These are phyloP conservation scores for Drosophila dives DNA, from an alignment of 2,888 invertebrate genomes.

Conservation along the genomic window DNA sequence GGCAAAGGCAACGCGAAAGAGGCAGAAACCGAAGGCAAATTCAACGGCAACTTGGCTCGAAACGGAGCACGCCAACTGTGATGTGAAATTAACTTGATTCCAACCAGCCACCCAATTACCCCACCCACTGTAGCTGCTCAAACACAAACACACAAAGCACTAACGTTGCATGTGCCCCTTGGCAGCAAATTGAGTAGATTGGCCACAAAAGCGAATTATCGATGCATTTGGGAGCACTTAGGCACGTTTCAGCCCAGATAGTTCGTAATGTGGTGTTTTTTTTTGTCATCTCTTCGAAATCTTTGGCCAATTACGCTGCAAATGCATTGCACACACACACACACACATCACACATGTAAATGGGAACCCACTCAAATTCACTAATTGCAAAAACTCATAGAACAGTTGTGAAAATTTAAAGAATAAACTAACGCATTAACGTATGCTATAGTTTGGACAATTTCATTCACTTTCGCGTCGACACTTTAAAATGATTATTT, in stretches of 20 bases:
- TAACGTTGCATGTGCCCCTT: constrained; percentile 21
- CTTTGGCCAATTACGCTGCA: constrained; percentile 32
- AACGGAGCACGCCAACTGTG: constrained; percentile 58
- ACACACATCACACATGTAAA: neutral
- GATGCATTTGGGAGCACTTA: constrained; percentile 77
- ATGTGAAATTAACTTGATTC: constrained; percentile 47
- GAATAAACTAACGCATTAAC: constrained; percentile 16
- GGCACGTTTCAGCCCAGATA: constrained; percentile 62
- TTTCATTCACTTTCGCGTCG: neutral
- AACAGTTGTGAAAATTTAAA: neutral
- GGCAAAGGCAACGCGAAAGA: neutral
- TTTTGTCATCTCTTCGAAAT: constrained; percentile 30
- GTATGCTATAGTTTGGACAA: constrained; percentile 35
- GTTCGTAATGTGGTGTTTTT: constrained; percentile 16
- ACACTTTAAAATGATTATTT: constrained; percentile 1
- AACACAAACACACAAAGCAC: constrained; percentile 18
- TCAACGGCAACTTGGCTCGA: constrained; percentile 25
- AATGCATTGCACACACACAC: constrained; percentile 21
- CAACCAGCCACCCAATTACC: constrained; percentile 12
- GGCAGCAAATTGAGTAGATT: constrained; percentile 63
- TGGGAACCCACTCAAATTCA: neutral
- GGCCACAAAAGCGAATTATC: constrained; percentile 76
- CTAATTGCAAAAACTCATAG: neutral
- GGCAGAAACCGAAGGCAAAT: neutral
- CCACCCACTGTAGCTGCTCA: constrained; percentile 20